Evolutionary conservation across 2,113 vertebrate species (phyloP).

Genomic region (Sceloporus tristichus): DNA sequence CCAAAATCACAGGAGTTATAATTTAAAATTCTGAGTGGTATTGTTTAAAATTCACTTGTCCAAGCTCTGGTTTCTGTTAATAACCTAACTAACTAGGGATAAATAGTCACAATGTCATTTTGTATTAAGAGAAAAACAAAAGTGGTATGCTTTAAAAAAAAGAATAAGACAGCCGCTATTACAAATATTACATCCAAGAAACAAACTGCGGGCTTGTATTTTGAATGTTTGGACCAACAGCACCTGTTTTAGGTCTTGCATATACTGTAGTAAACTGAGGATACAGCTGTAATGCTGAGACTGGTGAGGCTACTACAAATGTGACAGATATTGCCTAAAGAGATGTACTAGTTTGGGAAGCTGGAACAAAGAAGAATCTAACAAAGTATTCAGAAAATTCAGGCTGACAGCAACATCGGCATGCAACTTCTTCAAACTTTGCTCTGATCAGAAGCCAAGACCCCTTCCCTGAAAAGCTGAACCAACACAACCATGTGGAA

Average conservation of each 20-base stretch:
- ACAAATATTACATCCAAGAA: background rate
- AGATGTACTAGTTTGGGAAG: background rate
- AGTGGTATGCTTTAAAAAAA: no score
- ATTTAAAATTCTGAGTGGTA: no score
- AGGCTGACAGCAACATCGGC: background rate
- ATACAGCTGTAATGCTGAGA: background rate
- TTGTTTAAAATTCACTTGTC: no score
- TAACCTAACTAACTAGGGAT: no score
- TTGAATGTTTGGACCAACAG: background rate
- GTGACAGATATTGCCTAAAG: background rate
- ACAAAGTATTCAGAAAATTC: background rate
- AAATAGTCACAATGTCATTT: no score
- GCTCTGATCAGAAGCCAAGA: constrained; percentile 10
- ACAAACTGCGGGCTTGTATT: background rate
- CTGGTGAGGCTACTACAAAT: background rate
- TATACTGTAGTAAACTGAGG: background rate
- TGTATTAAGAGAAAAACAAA: no score
- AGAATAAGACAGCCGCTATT: background rate
- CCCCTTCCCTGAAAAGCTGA: background rate
- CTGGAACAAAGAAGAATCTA: background rate
- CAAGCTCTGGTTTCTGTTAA: no score
- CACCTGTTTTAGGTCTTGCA: background rate
- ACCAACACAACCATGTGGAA: background rate
- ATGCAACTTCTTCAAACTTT: constrained; percentile 11
- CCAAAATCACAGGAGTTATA: no score